These are phyloP conservation scores for Oncorhynchus kisutch DNA, from an alignment of 2,113 vertebrate species.

Conservation along the genomic window DNA sequence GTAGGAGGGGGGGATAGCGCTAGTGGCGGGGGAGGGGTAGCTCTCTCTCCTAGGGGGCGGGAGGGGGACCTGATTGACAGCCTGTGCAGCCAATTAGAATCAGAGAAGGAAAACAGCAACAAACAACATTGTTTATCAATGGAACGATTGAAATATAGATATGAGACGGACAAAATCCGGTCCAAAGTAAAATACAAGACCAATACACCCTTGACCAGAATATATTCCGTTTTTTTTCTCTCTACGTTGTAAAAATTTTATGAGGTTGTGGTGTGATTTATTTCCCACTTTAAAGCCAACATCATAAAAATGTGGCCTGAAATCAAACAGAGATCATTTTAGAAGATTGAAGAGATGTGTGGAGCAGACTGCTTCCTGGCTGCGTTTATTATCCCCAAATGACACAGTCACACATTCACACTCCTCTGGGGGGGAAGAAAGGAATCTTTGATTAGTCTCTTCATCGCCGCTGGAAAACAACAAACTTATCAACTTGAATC, in stretches of 20 bases:
- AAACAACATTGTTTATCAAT: slow-evolving; percentile 28
- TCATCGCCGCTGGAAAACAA: no score
- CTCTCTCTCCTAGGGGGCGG: slow-evolving; percentile 86
- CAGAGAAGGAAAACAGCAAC: slow-evolving; percentile 58
- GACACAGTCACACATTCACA: neutral
- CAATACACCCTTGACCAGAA: no score
- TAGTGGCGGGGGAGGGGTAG: slow-evolving; percentile 69
- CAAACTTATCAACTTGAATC: no score
- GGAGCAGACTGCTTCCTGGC: neutral
- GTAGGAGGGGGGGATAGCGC: slow-evolving; percentile 65
- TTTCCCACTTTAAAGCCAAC: neutral
- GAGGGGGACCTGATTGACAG: slow-evolving; percentile 76
- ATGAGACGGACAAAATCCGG: neutral
- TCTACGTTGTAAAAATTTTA: neutral
- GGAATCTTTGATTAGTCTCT: no score
- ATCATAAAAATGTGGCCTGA: neutral
- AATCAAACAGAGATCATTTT: slow-evolving; percentile 12
- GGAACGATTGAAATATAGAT: neutral
- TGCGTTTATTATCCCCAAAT: neutral
- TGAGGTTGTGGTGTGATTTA: neutral
- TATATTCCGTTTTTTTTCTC: no score
- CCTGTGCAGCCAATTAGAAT: slow-evolving; percentile 76
- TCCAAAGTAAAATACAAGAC: no score
- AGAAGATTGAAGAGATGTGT: slow-evolving; percentile 5
- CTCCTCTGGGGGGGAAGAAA: neutral